A percentile compares a stretch with the other conserved stretches of the same genome.
Conservation (phyloP, 2,888 invertebrate species). For the Tineola bisselliella region DNA sequence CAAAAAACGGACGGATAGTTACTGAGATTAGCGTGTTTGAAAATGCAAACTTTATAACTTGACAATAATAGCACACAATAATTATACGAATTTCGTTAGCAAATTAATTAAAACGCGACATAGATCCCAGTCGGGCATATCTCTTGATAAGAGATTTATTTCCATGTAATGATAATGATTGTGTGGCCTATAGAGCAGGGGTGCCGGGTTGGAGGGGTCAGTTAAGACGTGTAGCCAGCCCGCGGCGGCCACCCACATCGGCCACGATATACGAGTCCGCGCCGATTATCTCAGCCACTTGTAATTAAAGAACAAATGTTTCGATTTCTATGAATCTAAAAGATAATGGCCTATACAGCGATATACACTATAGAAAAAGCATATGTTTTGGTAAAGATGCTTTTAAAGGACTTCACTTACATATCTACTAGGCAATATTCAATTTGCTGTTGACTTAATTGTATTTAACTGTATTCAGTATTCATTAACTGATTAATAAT, state of each 20-base stretch:
- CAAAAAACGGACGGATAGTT: too few relatives aligned
- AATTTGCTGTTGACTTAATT: too few relatives aligned
- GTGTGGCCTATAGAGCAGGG: background rate
- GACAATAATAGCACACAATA: too few relatives aligned
- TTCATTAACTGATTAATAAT: background rate
- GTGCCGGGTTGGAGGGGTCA: conserved; percentile 4
- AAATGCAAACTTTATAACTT: too few relatives aligned
- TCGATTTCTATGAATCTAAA: conserved; percentile 32
- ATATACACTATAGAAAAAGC: conserved; percentile 19
- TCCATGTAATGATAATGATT: conserved; percentile 13
- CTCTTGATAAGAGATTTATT: conserved; percentile 6
- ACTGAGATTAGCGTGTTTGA: too few relatives aligned
- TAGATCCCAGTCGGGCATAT: background rate
- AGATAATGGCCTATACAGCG: conserved; percentile 28
- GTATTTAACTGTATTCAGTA: too few relatives aligned
- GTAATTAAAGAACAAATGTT: conserved; percentile 41
- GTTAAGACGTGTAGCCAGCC: conserved; percentile 20
- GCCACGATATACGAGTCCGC: conserved; percentile 16
- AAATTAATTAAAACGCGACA: background rate
- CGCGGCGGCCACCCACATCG: conserved; percentile 42
- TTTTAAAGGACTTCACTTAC: too few relatives aligned
- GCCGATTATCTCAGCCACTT: conserved; percentile 30
- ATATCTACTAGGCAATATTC: too few relatives aligned
- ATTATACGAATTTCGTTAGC: background rate
- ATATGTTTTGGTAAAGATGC: too few relatives aligned